Evolutionary conservation across 2,888 invertebrate species (phyloP).

Genomic region (Chironomus riparius): DNA sequence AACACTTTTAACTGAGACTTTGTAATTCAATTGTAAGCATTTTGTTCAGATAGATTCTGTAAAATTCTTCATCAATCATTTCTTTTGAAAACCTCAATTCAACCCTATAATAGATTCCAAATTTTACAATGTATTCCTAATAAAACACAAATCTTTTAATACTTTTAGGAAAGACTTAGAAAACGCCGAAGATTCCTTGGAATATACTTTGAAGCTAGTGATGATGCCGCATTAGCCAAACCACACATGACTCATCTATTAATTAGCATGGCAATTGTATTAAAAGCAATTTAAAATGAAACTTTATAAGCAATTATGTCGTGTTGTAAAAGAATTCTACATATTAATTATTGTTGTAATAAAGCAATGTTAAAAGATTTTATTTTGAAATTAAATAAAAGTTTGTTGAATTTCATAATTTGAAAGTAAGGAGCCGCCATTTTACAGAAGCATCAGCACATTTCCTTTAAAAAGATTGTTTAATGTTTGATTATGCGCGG

Average conservation of each 20-base stretch:
- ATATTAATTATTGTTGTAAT: neutral
- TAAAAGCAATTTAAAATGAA: neutral
- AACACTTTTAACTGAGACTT: too few relatives aligned
- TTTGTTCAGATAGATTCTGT: too few relatives aligned
- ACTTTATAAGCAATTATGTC: neutral
- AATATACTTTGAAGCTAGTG: neutral
- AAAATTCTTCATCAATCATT: too few relatives aligned
- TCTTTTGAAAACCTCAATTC: too few relatives aligned
- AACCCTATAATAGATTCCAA: too few relatives aligned
- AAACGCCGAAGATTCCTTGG: slow-evolving; percentile 6
- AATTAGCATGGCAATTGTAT: neutral
- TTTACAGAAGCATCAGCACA: slow-evolving; percentile 6
- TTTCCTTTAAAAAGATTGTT: neutral
- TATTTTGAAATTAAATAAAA: neutral
- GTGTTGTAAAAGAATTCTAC: neutral
- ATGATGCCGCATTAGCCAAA: neutral
- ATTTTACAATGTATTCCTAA: neutral
- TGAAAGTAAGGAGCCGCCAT: neutral
- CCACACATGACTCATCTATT: neutral
- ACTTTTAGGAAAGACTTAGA: slow-evolving; percentile 3
- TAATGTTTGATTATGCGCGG: slow-evolving; percentile 18
- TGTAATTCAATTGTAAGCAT: too few relatives aligned
- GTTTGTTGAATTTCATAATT: neutral
- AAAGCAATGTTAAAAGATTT: neutral
- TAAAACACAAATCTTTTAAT: neutral